Conservation (phyloP, 92 coral and sea anemone genomes). For the Bergia puertoricense region DNA sequence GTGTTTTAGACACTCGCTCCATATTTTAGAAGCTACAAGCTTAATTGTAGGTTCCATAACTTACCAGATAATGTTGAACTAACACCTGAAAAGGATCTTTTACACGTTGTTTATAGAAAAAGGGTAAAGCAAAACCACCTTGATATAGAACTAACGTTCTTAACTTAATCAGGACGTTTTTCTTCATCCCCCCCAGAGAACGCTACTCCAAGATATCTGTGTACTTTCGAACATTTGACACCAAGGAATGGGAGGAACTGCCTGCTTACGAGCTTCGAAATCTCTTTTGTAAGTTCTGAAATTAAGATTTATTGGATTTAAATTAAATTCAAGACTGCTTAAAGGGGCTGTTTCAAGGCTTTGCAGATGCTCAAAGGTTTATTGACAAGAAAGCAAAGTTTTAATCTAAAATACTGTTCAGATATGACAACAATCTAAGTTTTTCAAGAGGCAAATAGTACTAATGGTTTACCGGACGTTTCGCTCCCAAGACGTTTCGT, state of each 20-base stretch:
- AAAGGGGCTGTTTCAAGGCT: background rate
- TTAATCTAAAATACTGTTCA: background rate
- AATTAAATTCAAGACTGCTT: background rate
- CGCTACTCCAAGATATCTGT: conserved; percentile 11
- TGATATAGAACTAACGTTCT: background rate
- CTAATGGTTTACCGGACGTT: too few species aligned
- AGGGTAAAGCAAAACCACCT: background rate
- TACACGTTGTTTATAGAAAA: too few species aligned
- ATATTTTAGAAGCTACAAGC: too few species aligned
- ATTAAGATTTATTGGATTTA: background rate
- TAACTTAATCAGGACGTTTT: background rate
- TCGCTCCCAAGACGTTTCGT: too few species aligned
- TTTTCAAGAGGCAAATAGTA: too few species aligned
- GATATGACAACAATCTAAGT: background rate
- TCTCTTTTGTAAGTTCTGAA: conserved; percentile 14
- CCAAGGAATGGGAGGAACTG: conserved; percentile 10
- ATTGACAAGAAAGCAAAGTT: background rate
- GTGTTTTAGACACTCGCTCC: too few species aligned
- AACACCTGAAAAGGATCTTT: too few species aligned
- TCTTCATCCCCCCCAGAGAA: conserved; percentile 1
- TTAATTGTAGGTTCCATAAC: too few species aligned
- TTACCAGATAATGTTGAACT: too few species aligned
- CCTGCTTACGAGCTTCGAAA: conserved; percentile 10
- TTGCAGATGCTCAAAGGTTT: background rate
- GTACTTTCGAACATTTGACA: conserved; percentile 7